These are phyloP conservation scores for Prolemur simus DNA, from an alignment of 2,113 vertebrate genomes.

Conservation along the genomic window DNA sequence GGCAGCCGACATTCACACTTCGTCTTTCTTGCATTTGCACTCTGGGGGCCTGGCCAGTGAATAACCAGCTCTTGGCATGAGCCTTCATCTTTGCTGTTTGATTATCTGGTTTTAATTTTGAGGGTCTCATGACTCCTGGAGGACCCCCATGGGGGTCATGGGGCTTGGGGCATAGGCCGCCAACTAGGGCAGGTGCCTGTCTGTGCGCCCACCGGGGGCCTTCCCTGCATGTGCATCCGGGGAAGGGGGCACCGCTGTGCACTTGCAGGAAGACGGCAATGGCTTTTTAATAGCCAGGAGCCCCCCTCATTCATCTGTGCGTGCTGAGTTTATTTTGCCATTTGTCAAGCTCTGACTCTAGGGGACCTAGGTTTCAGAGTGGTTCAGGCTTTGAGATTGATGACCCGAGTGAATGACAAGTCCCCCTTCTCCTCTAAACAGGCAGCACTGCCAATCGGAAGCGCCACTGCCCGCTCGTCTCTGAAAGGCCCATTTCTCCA, in stretches of 20 bases:
- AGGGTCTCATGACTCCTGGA: background rate
- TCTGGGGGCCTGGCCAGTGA: background rate
- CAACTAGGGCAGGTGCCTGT: background rate
- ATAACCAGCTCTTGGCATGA: background rate
- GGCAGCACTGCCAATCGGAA: background rate
- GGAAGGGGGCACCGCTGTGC: background rate
- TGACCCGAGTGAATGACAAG: slow-evolving; percentile 52
- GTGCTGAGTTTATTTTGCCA: slow-evolving; percentile 73
- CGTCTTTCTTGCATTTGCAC: slow-evolving; percentile 23
- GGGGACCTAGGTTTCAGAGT: slow-evolving; percentile 27
- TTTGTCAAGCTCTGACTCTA: slow-evolving; percentile 73
- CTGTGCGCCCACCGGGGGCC: background rate
- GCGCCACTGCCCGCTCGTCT: background rate
- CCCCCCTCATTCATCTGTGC: slow-evolving; percentile 41
- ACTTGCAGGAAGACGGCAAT: slow-evolving; percentile 21
- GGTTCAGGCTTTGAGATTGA: slow-evolving; percentile 46
- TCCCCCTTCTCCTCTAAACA: slow-evolving; percentile 29
- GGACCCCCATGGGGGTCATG: background rate
- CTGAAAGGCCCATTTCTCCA: slow-evolving; percentile 51
- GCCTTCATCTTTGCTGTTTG: slow-evolving; percentile 9
- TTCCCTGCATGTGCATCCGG: slow-evolving; percentile 42
- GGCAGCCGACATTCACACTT: background rate
- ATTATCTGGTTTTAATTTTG: slow-evolving; percentile 37
- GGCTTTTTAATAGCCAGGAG: slow-evolving; percentile 72
- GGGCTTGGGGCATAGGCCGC: background rate